These are phyloP conservation scores for Imbricaverruca yamaguchii DNA, from an alignment of 2,888 invertebrate genomes.

Conservation along the genomic window DNA sequence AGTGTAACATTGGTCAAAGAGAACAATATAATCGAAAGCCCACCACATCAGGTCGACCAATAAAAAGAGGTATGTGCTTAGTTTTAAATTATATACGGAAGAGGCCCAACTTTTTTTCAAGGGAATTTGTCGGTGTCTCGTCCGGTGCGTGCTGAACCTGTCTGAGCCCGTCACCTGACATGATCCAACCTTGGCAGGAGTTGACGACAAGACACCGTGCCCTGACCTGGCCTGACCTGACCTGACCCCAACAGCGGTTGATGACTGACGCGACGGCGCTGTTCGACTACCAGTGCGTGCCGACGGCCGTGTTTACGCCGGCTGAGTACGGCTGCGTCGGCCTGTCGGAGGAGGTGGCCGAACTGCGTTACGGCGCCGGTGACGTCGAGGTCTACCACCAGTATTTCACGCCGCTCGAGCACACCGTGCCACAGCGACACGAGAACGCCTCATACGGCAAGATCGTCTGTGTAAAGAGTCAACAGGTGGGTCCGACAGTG, in stretches of 20 bases:
- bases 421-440: conserved; percentile 46
- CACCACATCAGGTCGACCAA: no score
- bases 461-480: conserved; percentile 47
- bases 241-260: conserved; percentile 34
- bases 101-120: no score
- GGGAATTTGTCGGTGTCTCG: no score
- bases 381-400: conserved; percentile 52
- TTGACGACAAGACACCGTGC: no score
- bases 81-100: no score
- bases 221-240: no score
- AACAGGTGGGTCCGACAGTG: conserved; percentile 35
- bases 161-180: no score
- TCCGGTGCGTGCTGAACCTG: no score
- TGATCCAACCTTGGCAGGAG: no score
- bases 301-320: conserved; percentile 56
- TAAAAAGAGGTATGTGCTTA: no score
- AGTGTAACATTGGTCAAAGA: no score
- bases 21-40: no score
- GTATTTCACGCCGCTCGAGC: conserved; percentile 51
- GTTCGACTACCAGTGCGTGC: conserved; percentile 48
- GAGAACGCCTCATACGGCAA: conserved; percentile 51
- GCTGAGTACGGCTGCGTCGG: conserved; percentile 54
- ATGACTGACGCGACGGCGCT: conserved; percentile 5
- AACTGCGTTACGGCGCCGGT: conserved; percentile 44
- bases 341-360: conserved; percentile 50